A percentile compares a stretch with the other conserved stretches of the same genome.
These are phyloP conservation scores for Tenthredo mesomela DNA, from an alignment of 2,888 invertebrate species.

Conservation along the genomic window DNA sequence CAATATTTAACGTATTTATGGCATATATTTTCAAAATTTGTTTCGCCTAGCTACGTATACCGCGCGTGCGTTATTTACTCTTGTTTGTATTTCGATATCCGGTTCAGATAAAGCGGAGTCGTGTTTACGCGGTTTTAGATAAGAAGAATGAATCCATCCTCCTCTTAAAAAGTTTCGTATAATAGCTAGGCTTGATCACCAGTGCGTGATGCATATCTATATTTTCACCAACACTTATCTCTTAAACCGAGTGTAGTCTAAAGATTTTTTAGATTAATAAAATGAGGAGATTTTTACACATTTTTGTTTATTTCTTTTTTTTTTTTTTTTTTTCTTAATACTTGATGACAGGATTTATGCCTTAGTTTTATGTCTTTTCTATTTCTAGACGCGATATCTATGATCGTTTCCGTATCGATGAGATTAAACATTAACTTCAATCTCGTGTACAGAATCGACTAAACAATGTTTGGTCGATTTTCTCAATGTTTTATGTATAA, in stretches of 20 bases:
- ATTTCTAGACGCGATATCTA: slow-evolving; percentile 14
- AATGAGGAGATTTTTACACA: not conserved
- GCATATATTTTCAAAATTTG: not conserved
- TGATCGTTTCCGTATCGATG: slow-evolving; percentile 6
- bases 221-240: not conserved
- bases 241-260: not conserved
- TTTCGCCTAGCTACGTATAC: not conserved
- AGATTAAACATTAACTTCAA: slow-evolving; percentile 2
- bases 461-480: slow-evolving; percentile 48
- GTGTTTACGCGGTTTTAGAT: slow-evolving; percentile 36
- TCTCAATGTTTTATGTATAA: not conserved
- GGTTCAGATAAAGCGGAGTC: slow-evolving; percentile 44
- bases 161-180: not conserved
- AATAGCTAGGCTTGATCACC: not conserved
- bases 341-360: not conserved
- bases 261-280: not conserved
- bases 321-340: not conserved
- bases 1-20: not conserved
- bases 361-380: not conserved
- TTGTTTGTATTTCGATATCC: slow-evolving; percentile 41
- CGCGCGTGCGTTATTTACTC: not conserved
- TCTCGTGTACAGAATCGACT: slow-evolving; percentile 14
- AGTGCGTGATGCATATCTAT: not conserved
- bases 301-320: not conserved
- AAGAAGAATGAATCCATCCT: slow-evolving; percentile 17